A percentile compares a stretch with the other conserved stretches of the same genome.
Conservation (phyloP, 2,888 invertebrate genomes). For the Aporophyla nigra region DNA sequence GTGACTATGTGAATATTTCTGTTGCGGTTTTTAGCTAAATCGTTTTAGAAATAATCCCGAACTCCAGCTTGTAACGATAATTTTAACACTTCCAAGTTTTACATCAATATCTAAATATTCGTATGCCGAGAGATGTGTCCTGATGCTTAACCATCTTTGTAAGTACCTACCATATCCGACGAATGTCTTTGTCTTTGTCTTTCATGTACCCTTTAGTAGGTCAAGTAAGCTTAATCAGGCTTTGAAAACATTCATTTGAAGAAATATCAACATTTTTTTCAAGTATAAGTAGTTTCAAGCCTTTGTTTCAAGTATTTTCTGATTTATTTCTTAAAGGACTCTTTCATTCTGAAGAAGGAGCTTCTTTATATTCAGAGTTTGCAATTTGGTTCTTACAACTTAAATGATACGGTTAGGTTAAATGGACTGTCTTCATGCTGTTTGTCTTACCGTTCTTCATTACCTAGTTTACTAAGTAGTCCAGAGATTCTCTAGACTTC, state of each 20-base stretch:
- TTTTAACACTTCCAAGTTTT: no score
- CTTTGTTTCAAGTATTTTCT: background rate
- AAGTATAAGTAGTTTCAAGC: background rate
- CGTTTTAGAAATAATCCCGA: no score
- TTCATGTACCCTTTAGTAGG: background rate
- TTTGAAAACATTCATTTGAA: background rate
- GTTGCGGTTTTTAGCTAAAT: no score
- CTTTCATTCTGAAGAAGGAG: background rate
- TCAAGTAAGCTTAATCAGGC: background rate
- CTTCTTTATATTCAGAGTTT: background rate
- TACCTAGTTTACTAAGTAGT: background rate
- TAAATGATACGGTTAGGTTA: background rate
- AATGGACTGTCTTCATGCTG: background rate
- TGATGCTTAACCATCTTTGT: no score
- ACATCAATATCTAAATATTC: no score
- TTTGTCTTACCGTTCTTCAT: background rate
- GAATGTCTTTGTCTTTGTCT: no score
- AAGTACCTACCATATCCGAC: no score
- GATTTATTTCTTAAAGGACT: background rate
- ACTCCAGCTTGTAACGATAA: no score
- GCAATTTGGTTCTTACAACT: background rate
- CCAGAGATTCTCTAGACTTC: background rate
- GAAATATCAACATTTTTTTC: background rate
- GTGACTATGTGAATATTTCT: no score
- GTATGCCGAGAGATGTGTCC: no score